These are phyloP conservation scores for Drepana arcuata DNA, from an alignment of 1,140 invertebrate genomes.

Conservation along the genomic window DNA sequence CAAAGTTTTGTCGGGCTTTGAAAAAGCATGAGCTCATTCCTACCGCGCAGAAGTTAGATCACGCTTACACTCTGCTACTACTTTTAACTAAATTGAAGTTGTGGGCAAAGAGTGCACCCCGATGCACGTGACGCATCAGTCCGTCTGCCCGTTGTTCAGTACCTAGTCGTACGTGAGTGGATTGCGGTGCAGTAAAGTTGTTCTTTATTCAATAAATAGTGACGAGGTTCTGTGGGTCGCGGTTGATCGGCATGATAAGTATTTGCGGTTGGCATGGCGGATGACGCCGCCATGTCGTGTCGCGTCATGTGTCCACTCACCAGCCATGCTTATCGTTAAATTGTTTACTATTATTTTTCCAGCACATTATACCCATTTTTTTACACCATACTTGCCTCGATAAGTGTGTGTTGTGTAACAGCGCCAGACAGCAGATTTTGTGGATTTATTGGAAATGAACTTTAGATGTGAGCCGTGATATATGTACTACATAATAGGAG, in stretches of 20 bases:
- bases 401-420: too few species aligned
- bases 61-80: slow-evolving; percentile 40
- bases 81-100: slow-evolving; percentile 67
- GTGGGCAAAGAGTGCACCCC: slow-evolving; percentile 32
- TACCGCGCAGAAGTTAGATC: too few species aligned
- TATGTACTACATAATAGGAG: too few species aligned
- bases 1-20: slow-evolving; percentile 29
- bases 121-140: slow-evolving; percentile 47
- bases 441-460: too few species aligned
- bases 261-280: slow-evolving; percentile 17
- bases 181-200: slow-evolving; percentile 36
- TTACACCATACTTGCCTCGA: too few species aligned
- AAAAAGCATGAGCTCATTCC: slow-evolving; percentile 35
- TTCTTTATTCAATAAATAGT: slow-evolving; percentile 30
- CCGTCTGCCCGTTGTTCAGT: slow-evolving; percentile 35
- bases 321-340: too few species aligned
- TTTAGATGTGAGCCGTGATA: too few species aligned
- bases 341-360: too few species aligned
- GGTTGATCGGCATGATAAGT: slow-evolving; percentile 28
- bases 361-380: too few species aligned
- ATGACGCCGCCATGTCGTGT: too few species aligned
- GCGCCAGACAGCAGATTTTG: too few species aligned
- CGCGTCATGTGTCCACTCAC: too few species aligned
- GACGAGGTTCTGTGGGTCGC: slow-evolving; percentile 17
- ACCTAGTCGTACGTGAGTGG: slow-evolving; percentile 46